A percentile compares a stretch with the other conserved stretches of the same genome.
These are phyloP conservation scores for Hydra vulgaris DNA, from an alignment of 30 jellyfish, hydroid and myxozoan genomes.

Conservation along the genomic window DNA sequence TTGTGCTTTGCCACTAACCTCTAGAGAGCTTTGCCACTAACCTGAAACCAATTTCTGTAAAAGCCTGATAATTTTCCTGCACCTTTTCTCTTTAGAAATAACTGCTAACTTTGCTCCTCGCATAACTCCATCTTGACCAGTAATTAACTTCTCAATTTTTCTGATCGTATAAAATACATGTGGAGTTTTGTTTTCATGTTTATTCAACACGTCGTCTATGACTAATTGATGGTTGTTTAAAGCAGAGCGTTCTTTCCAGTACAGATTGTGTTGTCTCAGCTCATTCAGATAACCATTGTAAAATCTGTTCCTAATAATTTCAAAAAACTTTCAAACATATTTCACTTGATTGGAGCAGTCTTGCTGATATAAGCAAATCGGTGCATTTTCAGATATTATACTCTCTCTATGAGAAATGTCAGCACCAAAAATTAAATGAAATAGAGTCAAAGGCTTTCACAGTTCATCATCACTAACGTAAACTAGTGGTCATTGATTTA, in stretches of 20 bases:
- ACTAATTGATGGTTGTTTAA: neutral
- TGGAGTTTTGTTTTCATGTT: slow-evolving; percentile 3
- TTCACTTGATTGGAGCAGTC: neutral
- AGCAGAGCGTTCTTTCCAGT: neutral
- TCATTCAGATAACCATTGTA: slow-evolving; percentile 5
- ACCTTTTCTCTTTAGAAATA: slow-evolving; percentile 7
- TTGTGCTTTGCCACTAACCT: neutral
- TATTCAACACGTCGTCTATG: neutral
- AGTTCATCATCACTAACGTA: slow-evolving; percentile 15
- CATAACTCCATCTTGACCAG: neutral
- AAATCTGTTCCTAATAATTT: neutral
- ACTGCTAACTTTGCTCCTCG: slow-evolving; percentile 14
- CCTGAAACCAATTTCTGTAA: neutral
- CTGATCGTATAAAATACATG: slow-evolving; percentile 5
- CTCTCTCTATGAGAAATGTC: neutral
- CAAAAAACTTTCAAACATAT: neutral
- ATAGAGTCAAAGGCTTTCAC: slow-evolving; percentile 19
- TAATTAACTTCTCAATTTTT: neutral
- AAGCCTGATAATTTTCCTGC: neutral
- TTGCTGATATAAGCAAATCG: neutral
- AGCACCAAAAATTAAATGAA: slow-evolving; percentile 28
- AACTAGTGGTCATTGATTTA: slow-evolving; percentile 32
- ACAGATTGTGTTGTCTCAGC: slow-evolving; percentile 15
- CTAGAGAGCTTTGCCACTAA: neutral
- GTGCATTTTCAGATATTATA: neutral